phyloP scores from a whole-genome alignment of 2,888 invertebrate species.

The Coleophora flavipennella region DNA sequence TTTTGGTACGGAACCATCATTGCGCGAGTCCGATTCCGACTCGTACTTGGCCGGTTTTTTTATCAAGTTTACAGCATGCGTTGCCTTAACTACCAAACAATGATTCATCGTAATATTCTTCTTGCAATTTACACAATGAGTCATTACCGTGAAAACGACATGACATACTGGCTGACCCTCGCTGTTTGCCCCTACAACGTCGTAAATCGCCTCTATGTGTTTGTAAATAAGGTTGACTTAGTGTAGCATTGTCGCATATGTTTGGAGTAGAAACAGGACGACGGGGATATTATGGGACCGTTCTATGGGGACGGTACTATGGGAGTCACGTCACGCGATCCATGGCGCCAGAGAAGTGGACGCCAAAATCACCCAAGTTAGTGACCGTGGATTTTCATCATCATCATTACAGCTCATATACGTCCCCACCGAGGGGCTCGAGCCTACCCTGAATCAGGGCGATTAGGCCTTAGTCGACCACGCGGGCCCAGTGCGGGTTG shows the following conservation, averaged over 20 bases:
- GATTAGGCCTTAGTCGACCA: too few species aligned
- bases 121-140: slow-evolving; percentile 44
- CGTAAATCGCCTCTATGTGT: slow-evolving; percentile 22
- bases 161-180: too few species aligned
- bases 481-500: too few species aligned
- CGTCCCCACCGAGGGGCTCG: too few species aligned
- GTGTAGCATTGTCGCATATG: not conserved
- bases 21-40: too few species aligned
- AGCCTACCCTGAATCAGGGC: too few species aligned
- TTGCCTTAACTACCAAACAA: slow-evolving; percentile 1
- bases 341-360: slow-evolving; percentile 32
- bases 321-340: slow-evolving; percentile 47
- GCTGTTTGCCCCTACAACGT: slow-evolving; percentile 1
- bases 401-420: too few species aligned
- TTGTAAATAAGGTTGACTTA: slow-evolving; percentile 14
- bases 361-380: too few species aligned
- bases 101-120: slow-evolving; percentile 54
- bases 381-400: too few species aligned
- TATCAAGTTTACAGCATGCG: too few species aligned
- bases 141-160: slow-evolving; percentile 59
- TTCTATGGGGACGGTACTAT: slow-evolving; percentile 8
- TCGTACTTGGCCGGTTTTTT: too few species aligned
- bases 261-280: slow-evolving; percentile 11
- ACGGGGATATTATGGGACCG: slow-evolving; percentile 9
- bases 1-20: too few species aligned